Evolutionary conservation across 1,140 invertebrate genomes (phyloP).

Genomic region (Trichonephila inaurata): DNA sequence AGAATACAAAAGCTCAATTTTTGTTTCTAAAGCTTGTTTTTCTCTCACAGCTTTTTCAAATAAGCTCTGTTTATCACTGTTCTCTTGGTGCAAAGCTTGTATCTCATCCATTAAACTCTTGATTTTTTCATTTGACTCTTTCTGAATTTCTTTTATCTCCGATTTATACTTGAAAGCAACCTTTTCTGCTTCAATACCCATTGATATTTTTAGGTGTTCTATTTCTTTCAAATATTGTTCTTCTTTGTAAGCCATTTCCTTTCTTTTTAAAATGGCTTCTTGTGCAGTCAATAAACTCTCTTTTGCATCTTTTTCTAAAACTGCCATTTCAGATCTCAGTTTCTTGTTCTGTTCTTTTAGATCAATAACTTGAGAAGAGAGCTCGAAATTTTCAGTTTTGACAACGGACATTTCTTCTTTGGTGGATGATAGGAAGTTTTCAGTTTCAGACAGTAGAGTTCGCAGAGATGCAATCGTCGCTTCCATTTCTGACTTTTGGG

Average conservation of each 20-base stretch:
- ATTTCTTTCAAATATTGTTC: constrained; percentile 63
- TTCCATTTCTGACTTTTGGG: neutral
- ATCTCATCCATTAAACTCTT: constrained; percentile 62
- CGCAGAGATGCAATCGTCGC: neutral
- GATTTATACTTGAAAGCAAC: constrained; percentile 43
- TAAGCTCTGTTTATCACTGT: constrained; percentile 44
- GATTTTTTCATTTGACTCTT: constrained; percentile 6
- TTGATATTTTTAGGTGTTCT: neutral
- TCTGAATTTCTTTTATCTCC: constrained; percentile 30
- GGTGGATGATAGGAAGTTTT: neutral
- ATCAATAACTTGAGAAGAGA: neutral
- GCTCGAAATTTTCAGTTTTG: neutral
- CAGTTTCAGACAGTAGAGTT: neutral
- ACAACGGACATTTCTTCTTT: constrained; percentile 41
- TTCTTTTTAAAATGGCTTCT: constrained; percentile 52
- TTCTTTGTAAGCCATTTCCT: constrained; percentile 62
- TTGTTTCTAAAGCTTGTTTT: constrained; percentile 58
- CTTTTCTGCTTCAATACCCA: constrained; percentile 33
- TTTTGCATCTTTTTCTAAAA: constrained; percentile 56
- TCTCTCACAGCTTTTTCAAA: constrained; percentile 57
- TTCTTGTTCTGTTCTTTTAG: constrained; percentile 59
- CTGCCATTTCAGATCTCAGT: neutral
- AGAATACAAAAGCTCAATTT: constrained; percentile 51
- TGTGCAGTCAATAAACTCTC: constrained; percentile 62
- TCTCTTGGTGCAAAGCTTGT: constrained; percentile 35